Evolutionary conservation across 2,888 invertebrate species (phyloP).

Genomic region (Petrophora chlorosata): DNA sequence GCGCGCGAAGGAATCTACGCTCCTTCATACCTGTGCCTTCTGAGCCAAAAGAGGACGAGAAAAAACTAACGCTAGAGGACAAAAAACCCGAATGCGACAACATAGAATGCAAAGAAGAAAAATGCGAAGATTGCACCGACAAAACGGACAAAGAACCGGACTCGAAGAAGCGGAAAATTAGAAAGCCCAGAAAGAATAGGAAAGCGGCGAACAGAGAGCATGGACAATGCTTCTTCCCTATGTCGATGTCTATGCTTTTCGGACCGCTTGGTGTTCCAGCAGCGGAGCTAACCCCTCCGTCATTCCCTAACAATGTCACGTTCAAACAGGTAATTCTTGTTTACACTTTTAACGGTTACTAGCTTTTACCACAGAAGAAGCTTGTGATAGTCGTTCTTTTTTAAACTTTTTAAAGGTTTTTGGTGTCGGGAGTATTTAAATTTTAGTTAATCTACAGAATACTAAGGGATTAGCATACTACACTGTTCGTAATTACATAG

Average conservation of each 20-base stretch:
- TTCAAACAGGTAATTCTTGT: constrained; percentile 89
- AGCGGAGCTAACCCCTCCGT: constrained; percentile 72
- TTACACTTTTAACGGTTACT: too few relatives aligned
- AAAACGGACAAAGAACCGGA: constrained; percentile 66
- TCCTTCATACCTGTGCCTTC: constrained; percentile 75
- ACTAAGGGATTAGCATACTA: too few relatives aligned
- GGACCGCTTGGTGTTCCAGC: constrained; percentile 88
- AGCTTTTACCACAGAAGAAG: too few relatives aligned
- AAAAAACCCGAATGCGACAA: constrained; percentile 61
- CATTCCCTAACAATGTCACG: constrained; percentile 95
- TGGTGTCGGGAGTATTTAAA: too few relatives aligned
- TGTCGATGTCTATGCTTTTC: constrained; percentile 94
- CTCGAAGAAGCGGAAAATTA: constrained; percentile 63
- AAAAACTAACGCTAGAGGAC: constrained; percentile 58
- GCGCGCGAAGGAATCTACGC: constrained; percentile 71
- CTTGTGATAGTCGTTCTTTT: too few relatives aligned
- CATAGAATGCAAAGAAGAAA: constrained; percentile 58
- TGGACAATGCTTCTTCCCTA: constrained; percentile 88
- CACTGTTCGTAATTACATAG: too few relatives aligned
- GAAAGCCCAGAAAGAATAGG: constrained; percentile 70
- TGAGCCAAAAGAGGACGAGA: constrained; percentile 68
- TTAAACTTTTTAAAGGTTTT: too few relatives aligned
- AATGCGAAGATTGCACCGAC: constrained; percentile 60
- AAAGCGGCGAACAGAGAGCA: constrained; percentile 68
- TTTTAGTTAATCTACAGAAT: too few relatives aligned